A percentile compares a stretch with the other conserved stretches of the same genome.
Conservation (phyloP, 1,140 invertebrate species). For the Dreissena rostriformis region DNA sequence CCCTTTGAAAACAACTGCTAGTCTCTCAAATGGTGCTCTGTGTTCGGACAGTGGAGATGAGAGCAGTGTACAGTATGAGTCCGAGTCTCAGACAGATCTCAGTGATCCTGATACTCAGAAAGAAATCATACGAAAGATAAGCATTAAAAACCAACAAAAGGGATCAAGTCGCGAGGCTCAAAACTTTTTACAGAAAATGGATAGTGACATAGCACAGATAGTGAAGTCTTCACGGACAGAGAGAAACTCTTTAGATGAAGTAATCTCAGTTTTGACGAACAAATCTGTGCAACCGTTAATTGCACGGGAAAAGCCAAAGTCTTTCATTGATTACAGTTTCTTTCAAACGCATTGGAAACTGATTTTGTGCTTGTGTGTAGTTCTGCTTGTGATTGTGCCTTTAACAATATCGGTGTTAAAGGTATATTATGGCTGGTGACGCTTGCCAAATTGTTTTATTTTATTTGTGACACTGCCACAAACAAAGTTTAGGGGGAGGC, state of each 20-base stretch:
- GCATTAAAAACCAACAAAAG: conserved; percentile 66
- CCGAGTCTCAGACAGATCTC: conserved; percentile 63
- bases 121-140: conserved; percentile 69
- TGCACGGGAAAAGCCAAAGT: background rate
- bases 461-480: no score
- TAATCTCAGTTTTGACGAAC: conserved; percentile 71
- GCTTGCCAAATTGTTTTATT: no score
- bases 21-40: conserved; percentile 38
- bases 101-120: conserved; percentile 71
- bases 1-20: conserved; percentile 14
- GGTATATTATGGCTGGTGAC: no score
- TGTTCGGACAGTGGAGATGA: conserved; percentile 37
- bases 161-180: conserved; percentile 67
- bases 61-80: conserved; percentile 39
- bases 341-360: no score
- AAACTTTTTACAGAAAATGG: conserved; percentile 72
- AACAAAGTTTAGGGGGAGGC: no score
- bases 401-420: no score
- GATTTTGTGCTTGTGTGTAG: no score
- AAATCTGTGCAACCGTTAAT: conserved; percentile 69
- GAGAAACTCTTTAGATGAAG: conserved; percentile 69
- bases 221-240: conserved; percentile 60
- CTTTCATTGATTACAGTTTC: background rate
- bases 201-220: conserved; percentile 72
- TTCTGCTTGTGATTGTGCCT: no score